Percentiles rank a stretch among this genome's conserved stretches.
These are phyloP conservation scores for Blennius ocellaris DNA, from an alignment of 2,113 vertebrate species.

Conservation along the genomic window DNA sequence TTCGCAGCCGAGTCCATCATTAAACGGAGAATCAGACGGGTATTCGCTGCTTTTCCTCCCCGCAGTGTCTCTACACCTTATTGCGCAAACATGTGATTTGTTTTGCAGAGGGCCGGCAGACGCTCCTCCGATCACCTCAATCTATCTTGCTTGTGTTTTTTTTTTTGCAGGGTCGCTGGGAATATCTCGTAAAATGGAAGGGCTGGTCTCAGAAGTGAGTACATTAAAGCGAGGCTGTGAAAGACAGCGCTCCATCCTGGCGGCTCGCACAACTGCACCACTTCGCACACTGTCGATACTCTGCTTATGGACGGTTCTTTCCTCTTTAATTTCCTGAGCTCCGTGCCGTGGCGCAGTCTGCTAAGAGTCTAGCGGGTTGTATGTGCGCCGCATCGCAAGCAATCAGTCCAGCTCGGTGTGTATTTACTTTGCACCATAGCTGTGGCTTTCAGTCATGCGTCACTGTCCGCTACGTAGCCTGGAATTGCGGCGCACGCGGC, in stretches of 20 bases:
- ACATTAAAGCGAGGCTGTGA: constrained; percentile 52
- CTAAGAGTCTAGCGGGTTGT: neutral
- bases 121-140: constrained; percentile 40
- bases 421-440: constrained; percentile 39
- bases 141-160: constrained; percentile 58
- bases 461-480: constrained; percentile 62
- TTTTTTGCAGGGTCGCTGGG: constrained; percentile 93
- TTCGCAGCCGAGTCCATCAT: constrained; percentile 96
- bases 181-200: constrained; percentile 99
- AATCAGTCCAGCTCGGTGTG: constrained; percentile 1
- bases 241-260: constrained; percentile 78
- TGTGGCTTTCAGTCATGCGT: constrained; percentile 69
- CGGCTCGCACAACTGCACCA: constrained; percentile 64
- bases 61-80: constrained; percentile 26
- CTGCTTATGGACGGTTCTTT: constrained; percentile 32
- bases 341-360: neutral
- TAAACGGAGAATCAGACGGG: constrained; percentile 93
- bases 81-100: constrained; percentile 64
- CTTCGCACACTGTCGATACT: constrained; percentile 5
- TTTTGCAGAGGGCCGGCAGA: constrained; percentile 32
- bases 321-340: constrained; percentile 6
- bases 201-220: constrained; percentile 99
- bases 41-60: constrained; percentile 71
- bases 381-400: neutral
- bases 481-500: constrained; percentile 37